A percentile compares a stretch with the other conserved stretches of the same genome.
Conservation (phyloP, 2,888 invertebrate genomes). For the Ormyrus pomaceus region DNA sequence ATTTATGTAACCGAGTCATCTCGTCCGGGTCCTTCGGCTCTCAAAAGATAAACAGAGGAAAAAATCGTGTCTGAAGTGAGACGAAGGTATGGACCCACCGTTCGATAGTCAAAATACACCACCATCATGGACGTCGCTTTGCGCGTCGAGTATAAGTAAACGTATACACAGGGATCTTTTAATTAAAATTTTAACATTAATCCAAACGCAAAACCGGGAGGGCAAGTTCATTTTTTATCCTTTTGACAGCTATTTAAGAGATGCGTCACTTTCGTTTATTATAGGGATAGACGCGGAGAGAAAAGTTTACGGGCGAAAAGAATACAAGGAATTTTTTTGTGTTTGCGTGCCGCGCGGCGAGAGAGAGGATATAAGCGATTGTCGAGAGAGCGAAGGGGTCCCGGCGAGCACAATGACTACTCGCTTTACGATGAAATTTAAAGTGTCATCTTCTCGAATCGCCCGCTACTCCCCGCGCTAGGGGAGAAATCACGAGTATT, state of each 20-base stretch:
- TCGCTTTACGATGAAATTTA: conserved; percentile 68
- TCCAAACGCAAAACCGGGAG: conserved; percentile 28
- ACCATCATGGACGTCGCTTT: too few relatives aligned
- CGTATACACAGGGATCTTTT: too few relatives aligned
- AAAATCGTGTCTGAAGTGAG: conserved; percentile 24
- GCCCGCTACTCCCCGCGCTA: neutral
- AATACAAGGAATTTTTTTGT: too few relatives aligned
- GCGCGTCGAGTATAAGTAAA: too few relatives aligned
- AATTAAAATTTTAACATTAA: too few relatives aligned
- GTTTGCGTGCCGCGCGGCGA: neutral
- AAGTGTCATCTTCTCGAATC: conserved; percentile 67
- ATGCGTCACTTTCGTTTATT: too few relatives aligned
- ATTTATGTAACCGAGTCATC: conserved; percentile 70
- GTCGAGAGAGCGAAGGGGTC: conserved; percentile 51
- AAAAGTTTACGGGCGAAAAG: too few relatives aligned
- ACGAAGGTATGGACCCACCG: neutral
- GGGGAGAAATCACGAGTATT: neutral
- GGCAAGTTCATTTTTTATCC: neutral
- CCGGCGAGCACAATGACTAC: conserved; percentile 62
- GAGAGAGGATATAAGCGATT: conserved; percentile 44
- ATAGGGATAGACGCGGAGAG: conserved; percentile 34
- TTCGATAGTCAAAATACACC: too few relatives aligned
- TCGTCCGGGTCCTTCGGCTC: conserved; percentile 54
- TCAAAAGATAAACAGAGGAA: conserved; percentile 64
- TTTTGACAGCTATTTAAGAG: too few relatives aligned